These are phyloP conservation scores for Scolopax bukidnonensis DNA, from an alignment of 2,797 vertebrate genomes.

Conservation along the genomic window DNA sequence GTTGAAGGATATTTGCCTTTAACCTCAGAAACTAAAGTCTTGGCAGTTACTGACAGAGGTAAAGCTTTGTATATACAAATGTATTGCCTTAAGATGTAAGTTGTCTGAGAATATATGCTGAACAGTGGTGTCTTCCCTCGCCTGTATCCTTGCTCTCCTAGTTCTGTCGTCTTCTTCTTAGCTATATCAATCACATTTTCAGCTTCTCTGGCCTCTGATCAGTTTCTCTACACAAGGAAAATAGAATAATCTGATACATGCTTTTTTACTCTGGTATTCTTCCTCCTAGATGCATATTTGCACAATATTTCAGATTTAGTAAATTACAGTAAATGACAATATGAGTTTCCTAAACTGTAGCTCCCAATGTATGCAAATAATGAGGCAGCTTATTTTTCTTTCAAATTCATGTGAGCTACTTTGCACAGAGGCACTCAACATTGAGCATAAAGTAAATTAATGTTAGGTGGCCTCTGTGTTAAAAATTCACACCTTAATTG, in stretches of 20 bases:
- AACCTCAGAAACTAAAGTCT: background rate
- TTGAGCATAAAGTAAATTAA: background rate
- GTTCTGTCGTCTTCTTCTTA: background rate
- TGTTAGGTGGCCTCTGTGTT: background rate
- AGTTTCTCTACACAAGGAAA: background rate
- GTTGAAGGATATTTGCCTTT: background rate
- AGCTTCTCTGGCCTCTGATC: background rate
- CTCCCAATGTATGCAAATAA: background rate
- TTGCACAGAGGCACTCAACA: background rate
- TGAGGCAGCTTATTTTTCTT: background rate
- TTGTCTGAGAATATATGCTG: background rate
- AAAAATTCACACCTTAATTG: background rate
- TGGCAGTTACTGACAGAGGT: background rate
- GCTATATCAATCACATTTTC: background rate
- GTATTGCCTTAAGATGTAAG: background rate
- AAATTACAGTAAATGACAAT: background rate
- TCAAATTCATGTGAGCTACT: background rate
- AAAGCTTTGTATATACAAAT: background rate
- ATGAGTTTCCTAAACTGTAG: background rate
- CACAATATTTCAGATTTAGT: background rate
- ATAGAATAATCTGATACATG: background rate
- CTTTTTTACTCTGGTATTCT: background rate
- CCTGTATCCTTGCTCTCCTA: background rate
- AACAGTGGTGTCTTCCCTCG: rapidly evolving
- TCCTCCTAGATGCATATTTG: background rate